phyloP scores from a whole-genome alignment of 1,140 invertebrate genomes.

The Antheraea pernyi region DNA sequence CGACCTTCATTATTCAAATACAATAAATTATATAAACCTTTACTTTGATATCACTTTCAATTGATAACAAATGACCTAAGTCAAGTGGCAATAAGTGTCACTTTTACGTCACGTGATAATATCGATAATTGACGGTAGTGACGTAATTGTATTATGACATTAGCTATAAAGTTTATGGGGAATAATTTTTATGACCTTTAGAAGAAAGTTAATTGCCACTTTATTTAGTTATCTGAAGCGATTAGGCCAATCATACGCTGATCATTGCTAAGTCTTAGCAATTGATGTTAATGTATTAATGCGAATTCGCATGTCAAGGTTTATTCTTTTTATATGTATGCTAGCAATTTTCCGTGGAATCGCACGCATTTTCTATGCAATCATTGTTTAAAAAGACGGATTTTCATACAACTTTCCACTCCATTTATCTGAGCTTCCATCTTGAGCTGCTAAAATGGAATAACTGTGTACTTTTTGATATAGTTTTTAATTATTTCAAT shows the following conservation, averaged over 20 bases:
- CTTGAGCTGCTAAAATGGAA: too few species aligned
- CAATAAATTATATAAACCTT: slow-evolving; percentile 3
- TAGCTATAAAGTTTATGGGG: slow-evolving; percentile 6
- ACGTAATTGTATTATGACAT: slow-evolving; percentile 13
- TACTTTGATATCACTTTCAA: slow-evolving; percentile 11
- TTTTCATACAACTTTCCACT: too few species aligned
- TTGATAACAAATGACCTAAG: slow-evolving; percentile 7
- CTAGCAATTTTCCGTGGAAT: too few species aligned
- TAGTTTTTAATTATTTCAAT: too few species aligned
- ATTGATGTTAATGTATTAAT: background rate
- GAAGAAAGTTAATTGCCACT: background rate
- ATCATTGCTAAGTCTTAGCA: background rate
- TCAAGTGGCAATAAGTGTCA: slow-evolving; percentile 21
- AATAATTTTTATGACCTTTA: background rate
- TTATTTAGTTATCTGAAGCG: background rate
- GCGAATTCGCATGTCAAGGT: too few species aligned
- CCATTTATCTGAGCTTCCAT: too few species aligned
- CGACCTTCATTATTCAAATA: background rate
- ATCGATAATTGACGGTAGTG: background rate
- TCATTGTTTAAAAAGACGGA: too few species aligned
- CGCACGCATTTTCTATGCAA: too few species aligned
- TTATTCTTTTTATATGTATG: too few species aligned
- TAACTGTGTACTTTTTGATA: too few species aligned
- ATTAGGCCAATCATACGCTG: background rate
- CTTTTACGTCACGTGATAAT: slow-evolving; percentile 9